Base-by-base conservation (phyloP, 2,888 invertebrate species). In the Bursaphelenchus okinawaensis region DNA sequence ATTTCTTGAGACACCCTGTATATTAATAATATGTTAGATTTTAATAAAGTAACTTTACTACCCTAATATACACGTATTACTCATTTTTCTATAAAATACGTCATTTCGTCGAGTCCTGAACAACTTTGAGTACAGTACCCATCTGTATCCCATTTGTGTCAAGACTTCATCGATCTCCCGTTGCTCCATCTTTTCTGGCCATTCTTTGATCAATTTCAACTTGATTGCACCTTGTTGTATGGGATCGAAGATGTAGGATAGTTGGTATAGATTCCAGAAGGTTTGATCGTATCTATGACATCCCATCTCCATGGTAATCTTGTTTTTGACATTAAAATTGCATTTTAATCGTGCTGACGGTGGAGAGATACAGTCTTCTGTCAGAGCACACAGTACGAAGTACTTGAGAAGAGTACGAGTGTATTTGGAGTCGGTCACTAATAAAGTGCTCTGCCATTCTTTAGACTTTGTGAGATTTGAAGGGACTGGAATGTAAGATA, bases 221-320 rank as follows among this genome's bases (percentile, higher is more conserved):
- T 40, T 40, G 3, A 40, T 3, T 16, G 40, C 40, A 3, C 40
- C 40, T 40, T n/a, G 12, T 40, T 40, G 40, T 12, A 40, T 40
- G 12, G 40, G 40, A 40, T 40, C 40, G 40, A 40, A 40, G 12
- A 40, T 4, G n/a, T 40, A 40, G 3, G 40, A 40, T 3, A 40
- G 40, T 40, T 40, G 40, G n/a, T 40, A 40, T 4, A 40, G 40
- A 40, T 40, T 40, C 40, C 40, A 40, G 40, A 57, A 28, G 16
- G 58, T 29, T 20, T 57, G 58, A 12, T 57, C 58, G 29, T 57
- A 57, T 27, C 58, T 12, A 40, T 57, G 58, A 57, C 58, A 57
- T 28, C 29, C 29, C 31, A 22, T 22, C 23, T 24, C 27, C 23
- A 28, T 57, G 40, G 40, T 40, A 16, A 40, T 40, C 40, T 40